Evolutionary conservation across 2,797 vertebrate species (phyloP).

Genomic region (Pseudopleuronectes americanus): DNA sequence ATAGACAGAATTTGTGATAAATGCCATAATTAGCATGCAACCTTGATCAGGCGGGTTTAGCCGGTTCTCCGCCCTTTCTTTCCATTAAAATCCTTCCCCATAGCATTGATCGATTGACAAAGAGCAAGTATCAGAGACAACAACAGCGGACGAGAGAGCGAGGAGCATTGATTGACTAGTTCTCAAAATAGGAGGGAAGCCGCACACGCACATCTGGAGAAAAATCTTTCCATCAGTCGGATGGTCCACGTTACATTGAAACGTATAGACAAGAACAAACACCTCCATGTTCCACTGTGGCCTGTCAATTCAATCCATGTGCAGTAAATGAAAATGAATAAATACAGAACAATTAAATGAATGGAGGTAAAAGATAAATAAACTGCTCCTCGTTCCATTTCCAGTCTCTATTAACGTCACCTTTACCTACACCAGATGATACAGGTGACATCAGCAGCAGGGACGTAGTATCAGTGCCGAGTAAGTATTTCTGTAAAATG

Average conservation of each 20-base stretch:
- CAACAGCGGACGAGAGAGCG: conserved; percentile 10
- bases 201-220: conserved; percentile 25
- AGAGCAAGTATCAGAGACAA: conserved; percentile 33
- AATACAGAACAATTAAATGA: conserved; percentile 34
- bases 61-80: conserved; percentile 16
- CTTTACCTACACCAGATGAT: conserved; percentile 3
- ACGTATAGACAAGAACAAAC: conserved; percentile 5
- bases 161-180: conserved; percentile 21
- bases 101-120: conserved; percentile 56
- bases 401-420: conserved; percentile 15
- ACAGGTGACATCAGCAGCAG: conserved; percentile 39
- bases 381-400: not conserved
- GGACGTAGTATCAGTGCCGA: conserved; percentile 30
- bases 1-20: conserved; percentile 39
- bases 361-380: conserved; percentile 10
- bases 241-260: conserved; percentile 41
- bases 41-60: conserved; percentile 18
- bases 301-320: conserved; percentile 12
- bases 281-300: conserved; percentile 9
- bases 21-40: conserved; percentile 65
- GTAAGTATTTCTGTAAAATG: conserved; percentile 64
- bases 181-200: conserved; percentile 35
- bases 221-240: conserved; percentile 37
- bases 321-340: conserved; percentile 27
- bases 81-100: conserved; percentile 28